A percentile compares a stretch with the other conserved stretches of the same genome.
Conservation (phyloP, 2,797 vertebrate genomes). For the Centroberyx gerrardi region DNA sequence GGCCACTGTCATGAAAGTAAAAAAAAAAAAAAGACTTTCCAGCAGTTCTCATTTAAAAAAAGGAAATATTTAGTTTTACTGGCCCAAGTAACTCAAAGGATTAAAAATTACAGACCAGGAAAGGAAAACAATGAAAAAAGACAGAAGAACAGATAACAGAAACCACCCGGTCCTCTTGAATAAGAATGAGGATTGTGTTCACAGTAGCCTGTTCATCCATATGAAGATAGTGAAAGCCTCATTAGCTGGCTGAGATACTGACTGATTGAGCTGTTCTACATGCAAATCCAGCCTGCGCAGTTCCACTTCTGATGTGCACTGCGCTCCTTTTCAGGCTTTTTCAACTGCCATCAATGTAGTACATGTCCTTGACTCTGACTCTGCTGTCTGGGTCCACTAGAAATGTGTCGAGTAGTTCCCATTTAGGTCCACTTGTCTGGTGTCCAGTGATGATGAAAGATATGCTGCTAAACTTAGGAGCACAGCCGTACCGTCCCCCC, state of each 20-base stretch:
- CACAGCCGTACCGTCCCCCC: not conserved
- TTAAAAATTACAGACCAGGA: slow-evolving; percentile 14
- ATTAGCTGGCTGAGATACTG: slow-evolving; percentile 51
- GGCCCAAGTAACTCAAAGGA: slow-evolving; percentile 27
- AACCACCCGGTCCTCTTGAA: slow-evolving; percentile 51
- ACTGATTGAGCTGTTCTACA: slow-evolving; percentile 65
- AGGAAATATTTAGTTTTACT: slow-evolving; percentile 35
- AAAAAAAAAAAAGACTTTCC: slow-evolving; percentile 20
- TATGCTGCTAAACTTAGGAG: slow-evolving; percentile 17
- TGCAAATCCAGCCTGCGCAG: slow-evolving; percentile 69
- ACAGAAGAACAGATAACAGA: slow-evolving; percentile 41
- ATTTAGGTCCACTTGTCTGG: slow-evolving; percentile 31
- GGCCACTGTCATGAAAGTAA: slow-evolving; percentile 29
- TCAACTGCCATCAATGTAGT: slow-evolving; percentile 49
- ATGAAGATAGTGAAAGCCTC: slow-evolving; percentile 48
- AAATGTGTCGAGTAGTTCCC: slow-evolving; percentile 43
- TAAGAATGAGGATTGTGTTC: slow-evolving; percentile 64
- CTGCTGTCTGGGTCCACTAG: slow-evolving; percentile 38
- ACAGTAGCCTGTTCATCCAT: slow-evolving; percentile 49
- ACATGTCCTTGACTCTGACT: slow-evolving; percentile 48
- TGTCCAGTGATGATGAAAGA: slow-evolving; percentile 44
- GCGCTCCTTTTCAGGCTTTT: slow-evolving; percentile 36
- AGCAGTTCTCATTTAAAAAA: slow-evolving; percentile 23
- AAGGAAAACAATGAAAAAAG: slow-evolving; percentile 27
- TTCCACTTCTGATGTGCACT: slow-evolving; percentile 44